These are phyloP conservation scores for Maccullochella peelii DNA, from an alignment of 2,113 vertebrate species.

Conservation along the genomic window DNA sequence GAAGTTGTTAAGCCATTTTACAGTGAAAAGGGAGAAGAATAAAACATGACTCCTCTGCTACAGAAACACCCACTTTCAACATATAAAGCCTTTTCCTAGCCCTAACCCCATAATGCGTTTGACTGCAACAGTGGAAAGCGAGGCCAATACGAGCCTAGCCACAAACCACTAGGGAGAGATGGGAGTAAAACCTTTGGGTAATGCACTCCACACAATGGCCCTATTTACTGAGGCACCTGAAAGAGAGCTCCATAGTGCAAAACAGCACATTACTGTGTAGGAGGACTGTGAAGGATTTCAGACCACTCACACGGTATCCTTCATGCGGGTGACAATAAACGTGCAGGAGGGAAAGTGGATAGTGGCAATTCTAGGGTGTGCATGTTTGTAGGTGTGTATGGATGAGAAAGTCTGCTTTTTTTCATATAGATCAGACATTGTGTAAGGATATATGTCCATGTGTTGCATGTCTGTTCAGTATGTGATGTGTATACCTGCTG, in stretches of 20 bases:
- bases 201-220: slow-evolving; percentile 77
- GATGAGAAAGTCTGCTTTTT: slow-evolving; percentile 15
- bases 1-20: slow-evolving; percentile 15
- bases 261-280: slow-evolving; percentile 69
- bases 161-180: slow-evolving; percentile 59
- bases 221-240: slow-evolving; percentile 73
- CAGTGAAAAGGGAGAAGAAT: slow-evolving; percentile 2
- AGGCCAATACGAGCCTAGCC: slow-evolving; percentile 60
- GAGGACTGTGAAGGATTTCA: slow-evolving; percentile 68
- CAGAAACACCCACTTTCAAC: slow-evolving; percentile 27
- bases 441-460: not conserved
- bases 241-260: slow-evolving; percentile 61
- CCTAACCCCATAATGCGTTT: slow-evolving; percentile 31
- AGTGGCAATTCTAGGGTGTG: slow-evolving; percentile 45
- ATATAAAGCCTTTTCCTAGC: not conserved
- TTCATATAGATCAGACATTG: slow-evolving; percentile 22
- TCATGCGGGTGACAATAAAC: slow-evolving; percentile 54
- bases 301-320: slow-evolving; percentile 58
- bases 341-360: slow-evolving; percentile 43
- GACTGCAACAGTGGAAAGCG: slow-evolving; percentile 50
- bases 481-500: not conserved
- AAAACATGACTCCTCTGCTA: slow-evolving; percentile 8
- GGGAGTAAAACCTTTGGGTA: slow-evolving; percentile 73
- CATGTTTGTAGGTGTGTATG: slow-evolving; percentile 40
- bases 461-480: not conserved